Percentiles rank a stretch among this genome's conserved stretches.
phyloP scores from a whole-genome alignment of 2,888 invertebrate species.

The Aradus depressus region DNA sequence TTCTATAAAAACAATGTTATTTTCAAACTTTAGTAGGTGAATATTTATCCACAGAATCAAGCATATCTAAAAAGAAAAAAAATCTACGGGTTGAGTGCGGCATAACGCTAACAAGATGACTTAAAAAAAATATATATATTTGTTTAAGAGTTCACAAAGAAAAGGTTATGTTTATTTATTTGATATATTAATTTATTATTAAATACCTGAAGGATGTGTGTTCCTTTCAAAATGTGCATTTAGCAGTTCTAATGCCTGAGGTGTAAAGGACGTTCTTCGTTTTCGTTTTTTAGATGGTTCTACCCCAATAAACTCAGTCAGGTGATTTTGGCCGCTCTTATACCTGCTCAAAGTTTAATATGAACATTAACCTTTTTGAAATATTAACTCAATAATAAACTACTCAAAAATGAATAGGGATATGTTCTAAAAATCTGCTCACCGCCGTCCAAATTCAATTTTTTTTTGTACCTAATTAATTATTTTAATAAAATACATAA shows the following conservation, averaged over 20 bases:
- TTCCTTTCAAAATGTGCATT: slow-evolving; percentile 94
- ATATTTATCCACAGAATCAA: too few relatives aligned
- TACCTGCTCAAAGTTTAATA: slow-evolving; percentile 52
- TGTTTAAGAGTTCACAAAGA: background rate
- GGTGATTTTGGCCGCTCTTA: slow-evolving; percentile 82
- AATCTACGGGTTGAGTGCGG: too few relatives aligned
- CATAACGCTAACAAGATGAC: too few relatives aligned
- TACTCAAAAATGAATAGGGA: too few relatives aligned
- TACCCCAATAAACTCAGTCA: slow-evolving; percentile 91
- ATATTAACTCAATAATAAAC: slow-evolving; percentile 32
- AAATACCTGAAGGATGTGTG: slow-evolving; percentile 91
- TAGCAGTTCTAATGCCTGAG: slow-evolving; percentile 85
- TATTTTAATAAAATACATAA: too few relatives aligned
- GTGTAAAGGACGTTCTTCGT: slow-evolving; percentile 91
- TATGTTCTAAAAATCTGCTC: too few relatives aligned
- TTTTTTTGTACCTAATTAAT: too few relatives aligned
- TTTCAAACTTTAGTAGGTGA: too few relatives aligned
- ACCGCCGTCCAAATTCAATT: too few relatives aligned
- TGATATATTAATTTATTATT: background rate
- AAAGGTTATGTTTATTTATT: background rate
- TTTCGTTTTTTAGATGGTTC: slow-evolving; percentile 96
- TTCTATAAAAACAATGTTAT: too few relatives aligned
- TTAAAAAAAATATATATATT: too few relatives aligned
- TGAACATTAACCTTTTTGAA: slow-evolving; percentile 31
- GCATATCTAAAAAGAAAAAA: too few relatives aligned